A percentile compares a stretch with the other conserved stretches of the same genome.
These are phyloP conservation scores for Thermophis baileyi DNA, from an alignment of 2,113 vertebrate species.

Conservation along the genomic window DNA sequence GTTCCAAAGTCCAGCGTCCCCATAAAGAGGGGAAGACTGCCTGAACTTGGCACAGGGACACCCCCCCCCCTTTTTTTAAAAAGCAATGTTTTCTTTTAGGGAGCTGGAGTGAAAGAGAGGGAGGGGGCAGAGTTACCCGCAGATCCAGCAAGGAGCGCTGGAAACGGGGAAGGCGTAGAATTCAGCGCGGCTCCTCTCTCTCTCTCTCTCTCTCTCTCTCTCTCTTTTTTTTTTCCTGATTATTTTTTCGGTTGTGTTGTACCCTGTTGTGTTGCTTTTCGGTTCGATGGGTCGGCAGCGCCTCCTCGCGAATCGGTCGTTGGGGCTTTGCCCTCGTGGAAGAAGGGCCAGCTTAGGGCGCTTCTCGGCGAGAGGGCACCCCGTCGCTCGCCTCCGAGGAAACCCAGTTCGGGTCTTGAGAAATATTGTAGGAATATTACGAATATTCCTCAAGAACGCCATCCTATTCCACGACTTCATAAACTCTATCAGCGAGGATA, in stretches of 20 bases:
- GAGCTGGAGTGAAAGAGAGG: not conserved
- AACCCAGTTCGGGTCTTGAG: not conserved
- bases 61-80: too few relatives aligned
- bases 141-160: not conserved
- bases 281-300: not conserved
- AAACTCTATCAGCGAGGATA: not conserved
- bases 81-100: too few relatives aligned
- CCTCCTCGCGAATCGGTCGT: not conserved
- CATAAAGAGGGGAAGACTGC: not conserved
- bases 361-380: not conserved
- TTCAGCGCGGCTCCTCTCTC: not conserved
- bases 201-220: too few relatives aligned
- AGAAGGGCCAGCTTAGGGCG: not conserved
- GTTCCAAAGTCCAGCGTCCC: not conserved
- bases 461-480: too few relatives aligned
- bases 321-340: not conserved
- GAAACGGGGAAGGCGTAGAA: not conserved
- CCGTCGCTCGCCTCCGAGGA: not conserved
- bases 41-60: not conserved
- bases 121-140: not conserved
- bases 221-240: not conserved
- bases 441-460: not conserved
- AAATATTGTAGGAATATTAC: too few relatives aligned
- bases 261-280: not conserved
- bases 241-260: not conserved